Conservation (phyloP, 2,888 invertebrate genomes). For the Branchipolynoe longqiensis region DNA sequence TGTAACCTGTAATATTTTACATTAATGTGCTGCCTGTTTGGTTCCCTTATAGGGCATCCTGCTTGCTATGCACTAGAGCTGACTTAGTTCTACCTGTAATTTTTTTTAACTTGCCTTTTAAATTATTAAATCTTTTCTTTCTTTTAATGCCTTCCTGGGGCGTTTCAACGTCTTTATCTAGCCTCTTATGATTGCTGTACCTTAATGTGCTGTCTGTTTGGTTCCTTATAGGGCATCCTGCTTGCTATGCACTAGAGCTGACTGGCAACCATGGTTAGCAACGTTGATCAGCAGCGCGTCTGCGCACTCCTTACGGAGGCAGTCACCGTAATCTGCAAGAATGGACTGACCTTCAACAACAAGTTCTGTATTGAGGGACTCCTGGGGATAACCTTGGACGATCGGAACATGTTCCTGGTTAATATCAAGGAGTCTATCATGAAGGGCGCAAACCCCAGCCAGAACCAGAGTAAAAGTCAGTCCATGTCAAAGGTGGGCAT, state of each 20-base stretch:
- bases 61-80: slow-evolving; percentile 25
- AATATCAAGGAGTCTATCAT: slow-evolving; percentile 37
- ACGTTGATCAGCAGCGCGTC: slow-evolving; percentile 23
- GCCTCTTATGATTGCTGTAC: too few species aligned
- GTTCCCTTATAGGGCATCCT: neutral
- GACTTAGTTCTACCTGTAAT: too few species aligned
- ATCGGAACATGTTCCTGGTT: slow-evolving; percentile 14
- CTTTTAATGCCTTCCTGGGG: too few species aligned
- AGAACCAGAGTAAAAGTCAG: slow-evolving; percentile 16
- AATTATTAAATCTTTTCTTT: too few species aligned
- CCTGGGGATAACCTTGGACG: slow-evolving; percentile 35
- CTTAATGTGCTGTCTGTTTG: neutral
- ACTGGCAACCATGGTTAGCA: neutral
- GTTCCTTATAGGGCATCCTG: neutral
- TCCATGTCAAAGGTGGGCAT: slow-evolving; percentile 21
- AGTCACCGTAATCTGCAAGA: slow-evolving; percentile 41
- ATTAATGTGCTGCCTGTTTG: neutral
- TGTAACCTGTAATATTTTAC: too few species aligned
- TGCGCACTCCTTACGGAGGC: slow-evolving; percentile 30
- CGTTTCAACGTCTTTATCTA: too few species aligned
- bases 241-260: slow-evolving; percentile 20
- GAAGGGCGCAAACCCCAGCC: neutral
- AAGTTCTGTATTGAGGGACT: slow-evolving; percentile 45
- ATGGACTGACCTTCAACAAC: slow-evolving; percentile 28
- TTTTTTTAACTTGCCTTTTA: too few species aligned